Percentiles rank a stretch among this genome's conserved stretches.
These are phyloP conservation scores for Laspeyria flexula DNA, from an alignment of 2,888 invertebrate genomes.

Conservation along the genomic window DNA sequence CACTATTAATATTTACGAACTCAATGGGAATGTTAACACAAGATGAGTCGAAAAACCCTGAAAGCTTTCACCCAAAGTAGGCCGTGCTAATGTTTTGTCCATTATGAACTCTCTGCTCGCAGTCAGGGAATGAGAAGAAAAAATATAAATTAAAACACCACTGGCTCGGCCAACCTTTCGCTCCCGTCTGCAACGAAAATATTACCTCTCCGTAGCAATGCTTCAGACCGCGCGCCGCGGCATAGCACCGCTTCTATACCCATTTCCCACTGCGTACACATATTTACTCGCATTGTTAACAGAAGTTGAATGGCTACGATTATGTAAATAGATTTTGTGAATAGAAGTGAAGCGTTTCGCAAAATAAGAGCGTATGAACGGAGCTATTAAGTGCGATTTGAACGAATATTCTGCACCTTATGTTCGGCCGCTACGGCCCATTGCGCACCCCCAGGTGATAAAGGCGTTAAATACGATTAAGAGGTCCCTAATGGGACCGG, in stretches of 20 bases:
- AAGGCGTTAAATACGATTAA: conserved; percentile 82
- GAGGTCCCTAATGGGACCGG: conserved; percentile 72
- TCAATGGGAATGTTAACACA: conserved; percentile 54
- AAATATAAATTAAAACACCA: conserved; percentile 73
- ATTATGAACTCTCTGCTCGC: conserved; percentile 71
- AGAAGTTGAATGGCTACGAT: conserved; percentile 44
- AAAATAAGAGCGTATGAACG: conserved; percentile 47
- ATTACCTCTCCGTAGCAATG: conserved; percentile 38
- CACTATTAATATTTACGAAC: conserved; percentile 45
- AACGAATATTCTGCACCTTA: conserved; percentile 53
- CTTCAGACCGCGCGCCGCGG: conserved; percentile 13
- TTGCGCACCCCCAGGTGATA: conserved; percentile 81
- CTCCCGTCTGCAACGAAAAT: conserved; percentile 45
- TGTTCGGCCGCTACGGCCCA: conserved; percentile 63
- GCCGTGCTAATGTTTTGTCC: conserved; percentile 79
- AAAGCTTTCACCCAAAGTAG: conserved; percentile 78
- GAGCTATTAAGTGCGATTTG: conserved; percentile 47
- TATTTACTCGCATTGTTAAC: conserved; percentile 42
- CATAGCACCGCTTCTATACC: background rate
- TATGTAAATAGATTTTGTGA: conserved; percentile 50
- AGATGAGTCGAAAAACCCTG: conserved; percentile 71
- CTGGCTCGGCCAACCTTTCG: conserved; percentile 47
- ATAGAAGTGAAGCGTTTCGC: conserved; percentile 35
- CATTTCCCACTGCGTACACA: conserved; percentile 30
- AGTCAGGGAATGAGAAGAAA: conserved; percentile 54